Evolutionary conservation across 2,113 vertebrate species (phyloP), one percentile per base, ranked within the genome.

Genomic region (Otocyon megalotis): DNA sequence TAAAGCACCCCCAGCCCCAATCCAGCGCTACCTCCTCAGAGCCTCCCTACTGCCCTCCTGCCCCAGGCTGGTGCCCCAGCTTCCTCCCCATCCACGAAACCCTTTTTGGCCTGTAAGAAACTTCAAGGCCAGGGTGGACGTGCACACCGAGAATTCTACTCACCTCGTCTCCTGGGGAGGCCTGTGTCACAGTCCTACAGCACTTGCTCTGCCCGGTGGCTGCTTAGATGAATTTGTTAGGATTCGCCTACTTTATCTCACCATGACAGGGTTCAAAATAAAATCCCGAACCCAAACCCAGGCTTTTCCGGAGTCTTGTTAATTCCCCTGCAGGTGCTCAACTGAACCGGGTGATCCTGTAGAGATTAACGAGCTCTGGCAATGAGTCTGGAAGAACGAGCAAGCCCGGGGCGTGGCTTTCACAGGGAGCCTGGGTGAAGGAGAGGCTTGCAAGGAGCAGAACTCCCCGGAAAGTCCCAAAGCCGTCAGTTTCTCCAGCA

Each of bases 71-170:
- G 8, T 22, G 48, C 35, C 20, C 43, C 43, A 43, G 43, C 43
- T 43, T 43, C 43, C 43, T 8, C 43, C 43, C 43, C 43, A 43
- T 43, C 43, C 43, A 43, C 43, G 54, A 32, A 30, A 9, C 48
- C 24, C 9, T 26, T 4, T 2, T n/a, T 37, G 4, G 1, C 26
- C 43, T 6, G 0, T 1, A 13, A 90, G 93, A 69, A n/a, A 15
- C 14, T 26, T n/a, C 0, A 56, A 13, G 4, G 16, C 76, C 0
- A 0, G 11, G 0, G 0, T 3, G 50, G n/a, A 15, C n/a, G 0
- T 5, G 17, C 8, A 24, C 4, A 12, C 48, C 17, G 1, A n/a
- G 56, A 35, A 3, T 5, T 53, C 43, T 26, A 79, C 93, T 97
- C 8, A 94, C 96, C 88, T 0, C 28, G 54, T 10, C 1, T 0